These are phyloP conservation scores for Vidua macroura DNA, from an alignment of 2,113 vertebrate genomes.

Conservation along the genomic window DNA sequence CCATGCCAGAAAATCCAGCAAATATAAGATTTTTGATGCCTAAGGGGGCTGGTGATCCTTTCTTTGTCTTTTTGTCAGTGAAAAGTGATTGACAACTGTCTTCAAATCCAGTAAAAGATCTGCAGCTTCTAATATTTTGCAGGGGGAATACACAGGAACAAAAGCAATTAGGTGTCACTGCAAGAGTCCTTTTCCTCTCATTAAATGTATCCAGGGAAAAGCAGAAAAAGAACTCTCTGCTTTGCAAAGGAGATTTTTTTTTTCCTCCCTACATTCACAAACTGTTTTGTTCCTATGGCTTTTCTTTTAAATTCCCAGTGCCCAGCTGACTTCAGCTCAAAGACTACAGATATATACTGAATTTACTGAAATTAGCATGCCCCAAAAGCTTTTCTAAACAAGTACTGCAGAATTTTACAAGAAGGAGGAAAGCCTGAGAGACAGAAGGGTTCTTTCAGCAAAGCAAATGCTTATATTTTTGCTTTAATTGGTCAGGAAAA, in stretches of 20 bases:
- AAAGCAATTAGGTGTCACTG: constrained; percentile 32
- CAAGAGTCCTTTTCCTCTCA: neutral
- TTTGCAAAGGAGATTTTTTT: neutral
- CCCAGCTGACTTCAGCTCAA: neutral
- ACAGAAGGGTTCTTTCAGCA: neutral
- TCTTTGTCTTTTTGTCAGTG: neutral
- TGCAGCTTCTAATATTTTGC: neutral
- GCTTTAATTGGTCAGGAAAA: neutral
- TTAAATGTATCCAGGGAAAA: constrained; percentile 17
- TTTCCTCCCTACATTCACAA: neutral
- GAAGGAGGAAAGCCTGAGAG: neutral
- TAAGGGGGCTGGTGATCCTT: neutral
- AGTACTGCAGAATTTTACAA: neutral
- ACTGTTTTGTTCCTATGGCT: neutral
- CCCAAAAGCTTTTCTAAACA: neutral
- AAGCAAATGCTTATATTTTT: neutral
- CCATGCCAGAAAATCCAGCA: neutral
- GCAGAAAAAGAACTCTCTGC: neutral
- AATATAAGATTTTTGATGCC: neutral
- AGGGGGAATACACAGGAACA: constrained; percentile 1
- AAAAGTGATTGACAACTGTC: neutral
- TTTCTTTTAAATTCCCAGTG: neutral
- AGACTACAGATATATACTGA: neutral
- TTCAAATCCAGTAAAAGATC: neutral
- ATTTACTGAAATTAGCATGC: neutral